Evolutionary conservation across 2,888 invertebrate species (phyloP).

Genomic region (Melinaea menophilus): DNA sequence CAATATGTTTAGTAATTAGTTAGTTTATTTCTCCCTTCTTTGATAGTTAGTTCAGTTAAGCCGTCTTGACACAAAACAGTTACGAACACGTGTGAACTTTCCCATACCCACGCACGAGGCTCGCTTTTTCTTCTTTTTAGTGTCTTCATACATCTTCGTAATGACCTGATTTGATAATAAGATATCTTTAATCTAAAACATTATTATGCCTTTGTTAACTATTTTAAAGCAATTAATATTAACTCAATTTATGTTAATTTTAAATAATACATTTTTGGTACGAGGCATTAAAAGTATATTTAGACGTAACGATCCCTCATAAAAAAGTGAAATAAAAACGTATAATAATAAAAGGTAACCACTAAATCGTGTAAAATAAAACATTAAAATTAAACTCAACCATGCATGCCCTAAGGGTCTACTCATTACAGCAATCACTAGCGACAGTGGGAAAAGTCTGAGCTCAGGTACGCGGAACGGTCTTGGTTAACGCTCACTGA

Average conservation of each 20-base stretch:
- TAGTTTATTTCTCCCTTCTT: slow-evolving; percentile 16
- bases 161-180: slow-evolving; percentile 32
- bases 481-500: slow-evolving; percentile 65
- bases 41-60: slow-evolving; percentile 34
- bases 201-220: slow-evolving; percentile 1
- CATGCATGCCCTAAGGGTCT: slow-evolving; percentile 43
- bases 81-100: slow-evolving; percentile 74
- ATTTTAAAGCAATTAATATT: not conserved
- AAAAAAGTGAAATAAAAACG: slow-evolving; percentile 14
- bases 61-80: slow-evolving; percentile 43
- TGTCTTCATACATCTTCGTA: slow-evolving; percentile 35
- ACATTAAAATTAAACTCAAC: slow-evolving; percentile 29
- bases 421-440: slow-evolving; percentile 53
- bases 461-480: slow-evolving; percentile 64
- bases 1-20: no score
- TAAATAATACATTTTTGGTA: not conserved
- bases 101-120: slow-evolving; percentile 72
- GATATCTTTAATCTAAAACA: slow-evolving; percentile 19
- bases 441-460: slow-evolving; percentile 67
- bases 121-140: slow-evolving; percentile 57
- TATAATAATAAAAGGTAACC: not conserved
- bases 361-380: slow-evolving; percentile 7
- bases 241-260: not conserved
- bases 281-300: no score
- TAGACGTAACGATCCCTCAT: not conserved